These are phyloP conservation scores for Mylabris sibirica DNA, from an alignment of 2,888 invertebrate genomes.

Conservation along the genomic window DNA sequence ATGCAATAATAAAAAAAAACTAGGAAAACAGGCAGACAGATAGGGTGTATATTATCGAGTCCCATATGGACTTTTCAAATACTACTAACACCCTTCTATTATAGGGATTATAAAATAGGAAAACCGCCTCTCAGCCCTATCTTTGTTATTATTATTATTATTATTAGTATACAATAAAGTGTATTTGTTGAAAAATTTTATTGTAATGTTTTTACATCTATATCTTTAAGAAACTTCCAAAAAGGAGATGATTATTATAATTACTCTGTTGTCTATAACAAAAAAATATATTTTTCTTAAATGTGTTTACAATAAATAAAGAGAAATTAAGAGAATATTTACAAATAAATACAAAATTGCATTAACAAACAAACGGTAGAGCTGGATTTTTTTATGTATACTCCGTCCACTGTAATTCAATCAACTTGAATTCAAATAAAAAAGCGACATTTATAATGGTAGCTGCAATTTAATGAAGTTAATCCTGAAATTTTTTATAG, in stretches of 20 bases:
- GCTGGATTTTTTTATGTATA: not conserved
- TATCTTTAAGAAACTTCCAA: slow-evolving; percentile 43
- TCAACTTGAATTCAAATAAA: not conserved
- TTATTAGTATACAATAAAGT: not conserved
- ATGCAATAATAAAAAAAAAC: slow-evolving; percentile 14
- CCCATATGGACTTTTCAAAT: slow-evolving; percentile 44
- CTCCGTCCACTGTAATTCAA: not conserved
- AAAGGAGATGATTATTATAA: slow-evolving; percentile 33
- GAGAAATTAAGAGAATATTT: slow-evolving; percentile 24
- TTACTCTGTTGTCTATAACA: slow-evolving; percentile 35
- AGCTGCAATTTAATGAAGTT: no score
- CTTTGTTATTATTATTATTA: no score
- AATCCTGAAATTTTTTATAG: no score
- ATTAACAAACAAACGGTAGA: not conserved
- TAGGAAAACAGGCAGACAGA: slow-evolving; percentile 12
- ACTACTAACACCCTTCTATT: slow-evolving; percentile 18
- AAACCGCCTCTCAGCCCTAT: slow-evolving; percentile 16
- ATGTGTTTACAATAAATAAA: slow-evolving; percentile 21
- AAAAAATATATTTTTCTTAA: slow-evolving; percentile 39
- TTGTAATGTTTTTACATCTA: slow-evolving; percentile 42
- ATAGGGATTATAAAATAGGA: slow-evolving; percentile 7
- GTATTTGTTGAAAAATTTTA: slow-evolving; percentile 41
- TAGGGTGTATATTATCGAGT: slow-evolving; percentile 44
- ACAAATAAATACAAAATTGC: slow-evolving; percentile 16
- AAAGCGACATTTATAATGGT: no score